These are phyloP conservation scores for Xiphias gladius DNA, from an alignment of 2,113 vertebrate genomes.

Conservation along the genomic window DNA sequence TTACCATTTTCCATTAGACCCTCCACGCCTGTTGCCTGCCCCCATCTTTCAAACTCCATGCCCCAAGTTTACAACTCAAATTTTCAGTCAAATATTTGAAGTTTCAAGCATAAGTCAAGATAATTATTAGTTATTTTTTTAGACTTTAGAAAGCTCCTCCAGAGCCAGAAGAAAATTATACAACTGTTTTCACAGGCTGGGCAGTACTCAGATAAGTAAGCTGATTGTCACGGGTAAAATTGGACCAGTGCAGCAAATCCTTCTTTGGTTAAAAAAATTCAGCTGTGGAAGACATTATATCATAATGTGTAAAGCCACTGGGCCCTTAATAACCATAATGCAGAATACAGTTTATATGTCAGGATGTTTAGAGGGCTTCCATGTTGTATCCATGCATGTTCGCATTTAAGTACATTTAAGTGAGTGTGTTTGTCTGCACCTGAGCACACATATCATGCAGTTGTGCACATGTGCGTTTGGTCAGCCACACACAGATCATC, in stretches of 20 bases:
- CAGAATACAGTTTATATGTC: background rate
- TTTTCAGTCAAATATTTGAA: background rate
- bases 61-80: background rate
- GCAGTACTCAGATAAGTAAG: background rate
- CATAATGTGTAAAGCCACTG: background rate
- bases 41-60: too few relatives aligned
- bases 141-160: background rate
- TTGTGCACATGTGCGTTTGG: conserved; percentile 35
- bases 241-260: background rate
- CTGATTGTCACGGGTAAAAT: background rate
- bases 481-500: conserved; percentile 6
- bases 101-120: background rate
- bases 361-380: background rate
- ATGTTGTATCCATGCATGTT: background rate
- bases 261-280: background rate
- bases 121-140: background rate
- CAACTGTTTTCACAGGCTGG: background rate
- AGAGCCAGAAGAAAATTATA: conserved; percentile 5
- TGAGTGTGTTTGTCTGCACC: conserved; percentile 7
- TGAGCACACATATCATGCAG: background rate
- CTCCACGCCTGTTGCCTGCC: background rate
- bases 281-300: background rate
- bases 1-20: background rate
- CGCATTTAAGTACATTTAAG: background rate
- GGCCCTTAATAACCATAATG: background rate